These are phyloP conservation scores for Phania funesta DNA, from an alignment of 2,888 invertebrate species.

Conservation along the genomic window DNA sequence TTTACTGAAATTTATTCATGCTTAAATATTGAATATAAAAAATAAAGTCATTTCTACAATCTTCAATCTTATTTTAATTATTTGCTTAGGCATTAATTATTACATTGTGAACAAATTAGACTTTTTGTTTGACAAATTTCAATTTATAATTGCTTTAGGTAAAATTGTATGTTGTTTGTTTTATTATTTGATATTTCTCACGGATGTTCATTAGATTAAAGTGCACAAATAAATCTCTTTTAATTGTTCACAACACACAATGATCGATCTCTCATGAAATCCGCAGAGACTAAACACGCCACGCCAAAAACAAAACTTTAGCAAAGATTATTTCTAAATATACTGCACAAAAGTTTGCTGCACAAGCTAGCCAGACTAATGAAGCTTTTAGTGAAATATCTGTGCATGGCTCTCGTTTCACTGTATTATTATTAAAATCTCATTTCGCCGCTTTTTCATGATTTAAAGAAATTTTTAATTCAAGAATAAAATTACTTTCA, in stretches of 20 bases:
- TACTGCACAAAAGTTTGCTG: not conserved
- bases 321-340: not conserved
- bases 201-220: conserved; percentile 53
- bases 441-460: no score
- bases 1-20: conserved; percentile 38
- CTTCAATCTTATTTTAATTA: conserved; percentile 7
- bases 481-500: no score
- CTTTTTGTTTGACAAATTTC: conserved; percentile 3
- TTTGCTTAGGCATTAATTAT: conserved; percentile 33
- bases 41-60: not conserved
- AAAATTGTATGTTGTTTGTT: conserved; percentile 1
- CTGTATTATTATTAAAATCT: no score
- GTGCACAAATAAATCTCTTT: conserved; percentile 44
- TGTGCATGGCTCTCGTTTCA: no score
- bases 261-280: conserved; percentile 49
- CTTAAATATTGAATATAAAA: conserved; percentile 56
- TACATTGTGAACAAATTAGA: conserved; percentile 26
- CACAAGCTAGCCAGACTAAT: not conserved
- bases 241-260: conserved; percentile 37
- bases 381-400: not conserved
- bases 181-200: conserved; percentile 37
- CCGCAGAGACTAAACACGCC: conserved; percentile 43
- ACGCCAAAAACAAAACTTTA: conserved; percentile 22
- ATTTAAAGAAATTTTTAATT: not conserved
- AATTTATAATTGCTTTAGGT: conserved; percentile 19